Conservation (phyloP, 2,797 vertebrate species). For the Pseudochirops cupreus region DNA sequence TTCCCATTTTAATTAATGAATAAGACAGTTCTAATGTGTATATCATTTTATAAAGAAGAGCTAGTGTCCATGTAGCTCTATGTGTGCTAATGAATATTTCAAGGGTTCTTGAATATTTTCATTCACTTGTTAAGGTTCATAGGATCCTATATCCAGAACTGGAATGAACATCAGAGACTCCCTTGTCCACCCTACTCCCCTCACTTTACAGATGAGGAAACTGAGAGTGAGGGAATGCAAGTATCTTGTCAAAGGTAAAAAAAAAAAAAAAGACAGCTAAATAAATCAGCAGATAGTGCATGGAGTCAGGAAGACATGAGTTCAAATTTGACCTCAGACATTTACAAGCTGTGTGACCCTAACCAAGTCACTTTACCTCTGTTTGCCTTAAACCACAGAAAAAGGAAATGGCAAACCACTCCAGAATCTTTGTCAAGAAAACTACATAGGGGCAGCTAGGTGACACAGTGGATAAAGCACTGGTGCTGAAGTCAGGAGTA, state of each 20-base stretch:
- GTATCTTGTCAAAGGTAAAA: background rate
- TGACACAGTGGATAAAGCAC: too few species aligned
- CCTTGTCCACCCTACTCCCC: background rate
- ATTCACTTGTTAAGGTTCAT: background rate
- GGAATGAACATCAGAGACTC: background rate
- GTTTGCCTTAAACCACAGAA: background rate
- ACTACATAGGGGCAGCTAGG: too few species aligned
- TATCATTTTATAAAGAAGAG: background rate
- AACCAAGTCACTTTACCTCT: background rate
- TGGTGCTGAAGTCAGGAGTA: too few species aligned
- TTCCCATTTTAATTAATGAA: background rate
- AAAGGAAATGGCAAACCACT: background rate
- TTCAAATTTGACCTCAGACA: background rate
- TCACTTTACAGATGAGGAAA: background rate
- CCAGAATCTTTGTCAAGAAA: background rate
- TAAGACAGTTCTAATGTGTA: background rate
- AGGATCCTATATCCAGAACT: background rate
- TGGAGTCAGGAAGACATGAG: background rate
- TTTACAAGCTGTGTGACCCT: background rate
- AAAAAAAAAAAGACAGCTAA: background rate
- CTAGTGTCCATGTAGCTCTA: background rate
- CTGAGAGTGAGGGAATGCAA: background rate
- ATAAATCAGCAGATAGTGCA: background rate
- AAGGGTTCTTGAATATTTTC: background rate
- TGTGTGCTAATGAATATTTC: background rate